Evolutionary conservation across 2,797 vertebrate genomes (phyloP).

Genomic region (Cephalopachus bancanus): DNA sequence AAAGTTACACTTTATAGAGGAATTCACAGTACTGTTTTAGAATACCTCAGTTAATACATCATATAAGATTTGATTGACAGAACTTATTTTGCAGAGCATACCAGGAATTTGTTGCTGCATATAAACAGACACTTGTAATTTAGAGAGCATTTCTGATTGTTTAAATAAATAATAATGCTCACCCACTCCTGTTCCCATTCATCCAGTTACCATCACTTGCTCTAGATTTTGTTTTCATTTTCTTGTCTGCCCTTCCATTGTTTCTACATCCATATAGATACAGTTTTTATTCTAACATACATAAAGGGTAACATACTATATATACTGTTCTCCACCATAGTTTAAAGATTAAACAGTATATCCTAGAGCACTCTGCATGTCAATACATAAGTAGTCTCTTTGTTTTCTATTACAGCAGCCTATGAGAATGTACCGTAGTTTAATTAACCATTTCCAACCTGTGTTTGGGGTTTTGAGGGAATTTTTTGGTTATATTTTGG

Average conservation of each 20-base stretch:
- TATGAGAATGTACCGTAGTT: not conserved
- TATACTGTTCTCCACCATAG: not conserved
- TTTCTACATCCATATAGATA: not conserved
- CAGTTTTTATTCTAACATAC: not conserved
- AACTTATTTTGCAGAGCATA: constrained; percentile 56
- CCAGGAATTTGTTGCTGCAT: constrained; percentile 31
- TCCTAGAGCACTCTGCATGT: not conserved
- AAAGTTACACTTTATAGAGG: constrained; percentile 31
- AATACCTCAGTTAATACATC: constrained; percentile 17
- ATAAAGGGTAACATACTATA: not conserved
- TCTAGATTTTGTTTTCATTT: not conserved
- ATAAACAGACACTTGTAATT: constrained; percentile 12
- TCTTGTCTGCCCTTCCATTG: not conserved
- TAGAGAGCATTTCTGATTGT: constrained; percentile 61
- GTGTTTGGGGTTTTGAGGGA: not conserved
- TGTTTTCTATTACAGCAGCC: not conserved
- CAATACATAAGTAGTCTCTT: not conserved
- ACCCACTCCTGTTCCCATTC: not conserved
- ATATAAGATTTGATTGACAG: constrained; percentile 36
- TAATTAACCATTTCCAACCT: not conserved
- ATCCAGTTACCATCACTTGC: not conserved
- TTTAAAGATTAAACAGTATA: constrained; percentile 6
- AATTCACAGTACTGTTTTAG: constrained; percentile 32
- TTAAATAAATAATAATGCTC: constrained; percentile 34
- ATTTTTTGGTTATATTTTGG: not conserved